Conservation (phyloP, 2,113 vertebrate genomes). For the Megalops atlanticus region DNA sequence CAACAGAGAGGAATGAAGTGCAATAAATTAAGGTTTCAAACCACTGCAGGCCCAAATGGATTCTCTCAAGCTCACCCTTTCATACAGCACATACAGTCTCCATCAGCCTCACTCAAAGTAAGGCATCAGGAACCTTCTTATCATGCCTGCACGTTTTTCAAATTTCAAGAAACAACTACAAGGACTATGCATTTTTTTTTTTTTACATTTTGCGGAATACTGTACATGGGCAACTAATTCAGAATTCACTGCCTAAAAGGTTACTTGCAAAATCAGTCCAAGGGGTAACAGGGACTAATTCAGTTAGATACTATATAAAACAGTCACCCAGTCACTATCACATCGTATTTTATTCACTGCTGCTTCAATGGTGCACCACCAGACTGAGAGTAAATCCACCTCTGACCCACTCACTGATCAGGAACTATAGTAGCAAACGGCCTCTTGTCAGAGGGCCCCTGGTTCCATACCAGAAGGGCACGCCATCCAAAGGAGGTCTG, state of each 20-base stretch:
- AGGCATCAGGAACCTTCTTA: not conserved
- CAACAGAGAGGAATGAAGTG: no score
- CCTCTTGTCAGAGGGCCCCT: not conserved
- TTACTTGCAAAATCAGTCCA: not conserved
- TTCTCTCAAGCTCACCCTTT: not conserved
- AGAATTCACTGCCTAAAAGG: not conserved
- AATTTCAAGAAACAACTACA: not conserved
- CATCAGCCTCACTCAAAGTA: no score
- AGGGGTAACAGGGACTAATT: not conserved
- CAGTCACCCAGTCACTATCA: not conserved
- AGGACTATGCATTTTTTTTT: not conserved
- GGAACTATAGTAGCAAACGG: slow-evolving; percentile 6
- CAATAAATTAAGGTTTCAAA: not conserved
- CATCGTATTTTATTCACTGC: not conserved
- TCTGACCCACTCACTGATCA: not conserved
- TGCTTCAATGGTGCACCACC: not conserved
- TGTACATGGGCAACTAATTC: not conserved
- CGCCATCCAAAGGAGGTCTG: not conserved
- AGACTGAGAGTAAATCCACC: not conserved
- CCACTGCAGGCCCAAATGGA: not conserved
- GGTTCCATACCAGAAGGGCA: slow-evolving; percentile 8
- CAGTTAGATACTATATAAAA: not conserved
- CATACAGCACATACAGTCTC: no score
- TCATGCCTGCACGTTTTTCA: not conserved
- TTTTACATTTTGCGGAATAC: not conserved